phyloP scores from a whole-genome alignment of 2,113 vertebrate genomes.

The Sinocyclocheilus grahami region DNA sequence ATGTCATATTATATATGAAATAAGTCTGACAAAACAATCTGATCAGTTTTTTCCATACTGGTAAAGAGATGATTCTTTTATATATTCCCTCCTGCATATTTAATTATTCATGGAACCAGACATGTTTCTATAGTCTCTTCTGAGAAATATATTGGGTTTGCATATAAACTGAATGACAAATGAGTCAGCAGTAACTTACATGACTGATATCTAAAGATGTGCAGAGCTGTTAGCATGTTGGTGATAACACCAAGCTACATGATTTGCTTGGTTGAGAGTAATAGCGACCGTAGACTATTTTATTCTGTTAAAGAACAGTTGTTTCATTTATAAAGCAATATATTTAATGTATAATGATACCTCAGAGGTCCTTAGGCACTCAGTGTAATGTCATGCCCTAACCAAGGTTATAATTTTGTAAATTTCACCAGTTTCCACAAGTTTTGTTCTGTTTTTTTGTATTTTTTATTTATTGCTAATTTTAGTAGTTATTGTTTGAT shows the following conservation, averaged over 20 bases:
- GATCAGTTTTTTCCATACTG: not conserved
- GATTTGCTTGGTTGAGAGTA: not conserved
- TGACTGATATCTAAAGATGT: conserved; percentile 7
- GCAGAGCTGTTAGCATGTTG: not conserved
- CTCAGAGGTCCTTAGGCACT: not conserved
- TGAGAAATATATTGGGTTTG: not conserved
- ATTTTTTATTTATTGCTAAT: not conserved
- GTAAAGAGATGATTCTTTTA: not conserved
- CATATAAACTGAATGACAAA: not conserved
- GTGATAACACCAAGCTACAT: conserved; percentile 7
- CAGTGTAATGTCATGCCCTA: too few species aligned
- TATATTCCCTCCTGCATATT: not conserved
- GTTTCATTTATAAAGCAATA: not conserved
- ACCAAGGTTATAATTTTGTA: not conserved
- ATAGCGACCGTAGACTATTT: not conserved
- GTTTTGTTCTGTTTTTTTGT: too few species aligned
- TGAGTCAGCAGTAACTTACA: not conserved
- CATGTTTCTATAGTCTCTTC: not conserved
- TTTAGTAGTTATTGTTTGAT: not conserved
- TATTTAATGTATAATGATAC: not conserved
- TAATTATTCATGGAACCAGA: not conserved
- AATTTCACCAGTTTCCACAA: not conserved
- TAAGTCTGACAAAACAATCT: not conserved
- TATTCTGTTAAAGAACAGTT: not conserved
- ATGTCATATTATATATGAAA: not conserved